A percentile compares a stretch with the other conserved stretches of the same genome.
Conservation (phyloP, 2,113 vertebrate species). For the Brachirus orientalis region DNA sequence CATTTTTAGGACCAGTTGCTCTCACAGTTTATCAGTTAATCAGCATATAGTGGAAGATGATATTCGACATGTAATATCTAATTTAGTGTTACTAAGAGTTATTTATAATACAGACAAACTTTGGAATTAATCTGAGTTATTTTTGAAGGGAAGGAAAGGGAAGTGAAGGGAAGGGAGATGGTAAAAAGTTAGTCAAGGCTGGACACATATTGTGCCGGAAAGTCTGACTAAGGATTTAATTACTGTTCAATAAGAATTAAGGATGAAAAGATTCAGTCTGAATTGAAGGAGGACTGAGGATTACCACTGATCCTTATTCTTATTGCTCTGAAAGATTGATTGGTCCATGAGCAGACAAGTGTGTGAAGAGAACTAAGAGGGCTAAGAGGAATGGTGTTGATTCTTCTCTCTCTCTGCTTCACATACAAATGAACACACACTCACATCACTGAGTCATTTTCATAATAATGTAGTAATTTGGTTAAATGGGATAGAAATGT, state of each 20-base stretch:
- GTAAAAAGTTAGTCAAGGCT: slow-evolving; percentile 1
- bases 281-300: slow-evolving; percentile 58
- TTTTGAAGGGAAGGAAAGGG: not conserved
- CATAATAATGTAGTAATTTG: not conserved
- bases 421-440: slow-evolving; percentile 5
- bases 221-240: slow-evolving; percentile 56
- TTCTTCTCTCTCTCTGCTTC: slow-evolving; percentile 31
- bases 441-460: slow-evolving; percentile 1
- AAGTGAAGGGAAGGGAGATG: not conserved
- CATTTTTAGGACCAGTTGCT: no score
- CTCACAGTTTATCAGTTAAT: no score
- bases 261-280: slow-evolving; percentile 55
- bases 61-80: slow-evolving; percentile 10
- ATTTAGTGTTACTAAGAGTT: slow-evolving; percentile 8
- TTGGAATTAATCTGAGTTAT: no score
- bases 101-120: not conserved
- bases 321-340: slow-evolving; percentile 56
- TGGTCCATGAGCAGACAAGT: slow-evolving; percentile 38
- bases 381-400: slow-evolving; percentile 11
- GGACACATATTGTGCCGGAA: slow-evolving; percentile 29
- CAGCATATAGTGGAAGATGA: slow-evolving; percentile 9
- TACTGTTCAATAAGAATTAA: slow-evolving; percentile 64
- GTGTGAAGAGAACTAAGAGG: slow-evolving; percentile 31
- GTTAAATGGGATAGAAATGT: not conserved
- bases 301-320: slow-evolving; percentile 57